phyloP scores from a whole-genome alignment of 2,888 invertebrate genomes.

The Drosophila melanocephala region DNA sequence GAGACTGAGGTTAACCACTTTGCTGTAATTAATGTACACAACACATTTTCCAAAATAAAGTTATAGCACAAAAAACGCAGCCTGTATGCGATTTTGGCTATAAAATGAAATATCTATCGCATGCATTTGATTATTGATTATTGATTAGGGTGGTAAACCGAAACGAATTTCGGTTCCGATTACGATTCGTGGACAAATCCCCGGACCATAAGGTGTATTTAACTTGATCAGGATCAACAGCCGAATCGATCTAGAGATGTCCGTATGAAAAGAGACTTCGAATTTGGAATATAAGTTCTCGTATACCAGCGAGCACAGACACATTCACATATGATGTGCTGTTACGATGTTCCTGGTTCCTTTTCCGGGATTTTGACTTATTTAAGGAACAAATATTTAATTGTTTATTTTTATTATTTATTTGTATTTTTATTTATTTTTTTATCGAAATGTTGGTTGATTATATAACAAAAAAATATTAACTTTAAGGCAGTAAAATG shows the following conservation, averaged over 20 bases:
- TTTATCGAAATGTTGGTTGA: neutral
- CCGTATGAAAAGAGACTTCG: neutral
- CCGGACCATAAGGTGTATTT: neutral
- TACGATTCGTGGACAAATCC: neutral
- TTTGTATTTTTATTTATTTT: neutral
- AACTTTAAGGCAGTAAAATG: neutral
- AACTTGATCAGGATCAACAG: neutral
- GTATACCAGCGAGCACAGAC: neutral
- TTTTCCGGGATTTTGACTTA: neutral
- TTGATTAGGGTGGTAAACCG: neutral
- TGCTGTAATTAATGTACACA: slow-evolving; percentile 57
- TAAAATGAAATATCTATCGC: neutral
- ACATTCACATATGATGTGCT: neutral
- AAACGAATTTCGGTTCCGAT: neutral
- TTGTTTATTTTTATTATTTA: neutral
- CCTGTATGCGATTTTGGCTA: neutral
- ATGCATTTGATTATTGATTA: neutral
- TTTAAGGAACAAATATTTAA: neutral
- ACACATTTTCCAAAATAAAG: slow-evolving; percentile 34
- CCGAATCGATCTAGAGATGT: neutral
- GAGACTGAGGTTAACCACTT: slow-evolving; percentile 20
- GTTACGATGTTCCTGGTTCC: neutral
- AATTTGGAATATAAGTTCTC: neutral
- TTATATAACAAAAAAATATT: neutral
- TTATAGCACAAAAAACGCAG: neutral